These are phyloP conservation scores for Helogale parvula DNA, from an alignment of 2,113 vertebrate species.

Conservation along the genomic window DNA sequence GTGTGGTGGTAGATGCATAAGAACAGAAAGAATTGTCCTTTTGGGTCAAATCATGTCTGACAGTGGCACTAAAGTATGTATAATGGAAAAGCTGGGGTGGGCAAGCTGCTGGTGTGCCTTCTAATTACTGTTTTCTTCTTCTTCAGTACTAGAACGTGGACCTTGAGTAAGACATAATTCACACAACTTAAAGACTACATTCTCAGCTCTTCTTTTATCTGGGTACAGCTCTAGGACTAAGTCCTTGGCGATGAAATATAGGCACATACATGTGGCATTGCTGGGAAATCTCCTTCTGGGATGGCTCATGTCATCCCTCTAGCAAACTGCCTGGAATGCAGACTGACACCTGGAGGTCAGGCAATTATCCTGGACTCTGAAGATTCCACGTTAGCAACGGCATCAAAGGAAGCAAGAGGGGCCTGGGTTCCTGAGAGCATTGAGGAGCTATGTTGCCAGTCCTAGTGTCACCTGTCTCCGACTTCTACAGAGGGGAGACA, in stretches of 20 bases:
- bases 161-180: background rate
- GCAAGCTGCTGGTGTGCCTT: background rate
- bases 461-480: background rate
- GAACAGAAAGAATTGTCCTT: background rate
- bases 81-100: background rate
- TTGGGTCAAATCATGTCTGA: background rate
- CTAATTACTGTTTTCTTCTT: background rate
- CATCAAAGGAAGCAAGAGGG: background rate
- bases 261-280: background rate
- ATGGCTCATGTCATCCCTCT: background rate
- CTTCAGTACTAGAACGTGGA: background rate
- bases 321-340: no score
- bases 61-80: background rate
- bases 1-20: background rate
- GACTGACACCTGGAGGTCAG: no score
- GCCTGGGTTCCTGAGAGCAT: background rate
- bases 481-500: background rate
- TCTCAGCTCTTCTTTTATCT: background rate
- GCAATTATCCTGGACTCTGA: background rate
- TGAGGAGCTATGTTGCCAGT: background rate
- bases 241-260: background rate
- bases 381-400: background rate
- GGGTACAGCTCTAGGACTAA: background rate
- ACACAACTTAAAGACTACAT: background rate
- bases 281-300: background rate